These are phyloP conservation scores for Mactra quadrangularis DNA, from an alignment of 1,140 invertebrate genomes.

Conservation along the genomic window DNA sequence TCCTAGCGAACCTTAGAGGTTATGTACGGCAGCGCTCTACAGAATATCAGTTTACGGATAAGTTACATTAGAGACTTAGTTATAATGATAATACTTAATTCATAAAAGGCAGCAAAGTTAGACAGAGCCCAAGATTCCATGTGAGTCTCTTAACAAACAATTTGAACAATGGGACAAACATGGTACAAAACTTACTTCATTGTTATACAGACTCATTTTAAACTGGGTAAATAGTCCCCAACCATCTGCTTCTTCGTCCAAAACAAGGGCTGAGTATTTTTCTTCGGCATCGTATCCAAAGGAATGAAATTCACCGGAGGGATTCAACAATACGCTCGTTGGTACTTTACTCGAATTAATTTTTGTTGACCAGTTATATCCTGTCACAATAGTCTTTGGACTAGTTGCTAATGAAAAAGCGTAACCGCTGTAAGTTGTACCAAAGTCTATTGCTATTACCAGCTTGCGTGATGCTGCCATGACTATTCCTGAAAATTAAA, in stretches of 20 bases:
- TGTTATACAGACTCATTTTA: constrained; percentile 21
- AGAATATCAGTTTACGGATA: no score
- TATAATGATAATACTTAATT: no score
- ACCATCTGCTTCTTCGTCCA: not conserved
- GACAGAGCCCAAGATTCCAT: no score
- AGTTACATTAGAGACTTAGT: no score
- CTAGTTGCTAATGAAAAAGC: not conserved
- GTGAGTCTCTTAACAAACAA: no score
- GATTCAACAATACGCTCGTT: constrained; percentile 1
- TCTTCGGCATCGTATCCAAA: constrained; percentile 39
- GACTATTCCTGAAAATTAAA: not conserved
- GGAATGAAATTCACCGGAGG: not conserved
- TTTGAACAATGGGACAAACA: no score
- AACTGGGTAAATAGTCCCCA: constrained; percentile 27
- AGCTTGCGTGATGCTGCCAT: not conserved
- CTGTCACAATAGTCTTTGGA: not conserved
- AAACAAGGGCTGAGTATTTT: not conserved
- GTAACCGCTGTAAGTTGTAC: constrained; percentile 10
- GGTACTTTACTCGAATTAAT: not conserved
- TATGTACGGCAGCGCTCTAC: no score
- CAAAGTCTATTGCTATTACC: constrained; percentile 20
- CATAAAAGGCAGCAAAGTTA: no score
- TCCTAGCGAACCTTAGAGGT: no score
- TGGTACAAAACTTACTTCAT: constrained; percentile 14
- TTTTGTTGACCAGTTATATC: not conserved